Conservation (phyloP, 1,140 invertebrate species). For the Drosophila micromelanica region DNA sequence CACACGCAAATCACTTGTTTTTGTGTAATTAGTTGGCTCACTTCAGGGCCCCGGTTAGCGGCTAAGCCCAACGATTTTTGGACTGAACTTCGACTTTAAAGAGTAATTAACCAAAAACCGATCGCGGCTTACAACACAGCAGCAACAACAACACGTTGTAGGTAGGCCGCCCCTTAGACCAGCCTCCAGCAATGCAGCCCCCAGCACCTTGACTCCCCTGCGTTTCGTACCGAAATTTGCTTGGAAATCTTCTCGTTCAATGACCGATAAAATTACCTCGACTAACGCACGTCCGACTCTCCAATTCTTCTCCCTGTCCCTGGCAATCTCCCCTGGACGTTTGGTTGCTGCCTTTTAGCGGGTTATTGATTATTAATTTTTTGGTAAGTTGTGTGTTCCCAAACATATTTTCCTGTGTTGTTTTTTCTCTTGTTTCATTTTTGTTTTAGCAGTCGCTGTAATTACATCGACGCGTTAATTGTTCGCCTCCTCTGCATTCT, state of each 20-base stretch:
- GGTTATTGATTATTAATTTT: constrained; percentile 81
- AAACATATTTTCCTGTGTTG: constrained; percentile 48
- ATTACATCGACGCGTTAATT: constrained; percentile 79
- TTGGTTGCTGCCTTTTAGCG: constrained; percentile 66
- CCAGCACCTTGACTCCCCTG: not conserved
- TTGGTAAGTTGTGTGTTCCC: constrained; percentile 50
- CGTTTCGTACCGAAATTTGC: constrained; percentile 31
- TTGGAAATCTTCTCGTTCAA: constrained; percentile 64
- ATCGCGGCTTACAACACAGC: constrained; percentile 65
- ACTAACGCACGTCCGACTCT: constrained; percentile 27
- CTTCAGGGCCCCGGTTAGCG: constrained; percentile 49
- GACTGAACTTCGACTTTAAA: constrained; percentile 44
- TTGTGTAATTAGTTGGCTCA: constrained; percentile 72
- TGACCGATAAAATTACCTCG: constrained; percentile 77
- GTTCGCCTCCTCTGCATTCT: constrained; percentile 68
- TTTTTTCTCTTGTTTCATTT: constrained; percentile 26
- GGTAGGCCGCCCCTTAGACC: constrained; percentile 19
- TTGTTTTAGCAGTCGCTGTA: constrained; percentile 63
- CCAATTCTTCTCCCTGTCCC: constrained; percentile 14
- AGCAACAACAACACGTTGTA: constrained; percentile 4
- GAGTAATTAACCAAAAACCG: constrained; percentile 76
- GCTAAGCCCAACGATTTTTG: not conserved
- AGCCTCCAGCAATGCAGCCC: constrained; percentile 9
- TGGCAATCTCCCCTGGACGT: not conserved
- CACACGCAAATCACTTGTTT: constrained; percentile 78